Evolutionary conservation across 2,113 vertebrate species (phyloP).

Genomic region (Poecilia latipinna): DNA sequence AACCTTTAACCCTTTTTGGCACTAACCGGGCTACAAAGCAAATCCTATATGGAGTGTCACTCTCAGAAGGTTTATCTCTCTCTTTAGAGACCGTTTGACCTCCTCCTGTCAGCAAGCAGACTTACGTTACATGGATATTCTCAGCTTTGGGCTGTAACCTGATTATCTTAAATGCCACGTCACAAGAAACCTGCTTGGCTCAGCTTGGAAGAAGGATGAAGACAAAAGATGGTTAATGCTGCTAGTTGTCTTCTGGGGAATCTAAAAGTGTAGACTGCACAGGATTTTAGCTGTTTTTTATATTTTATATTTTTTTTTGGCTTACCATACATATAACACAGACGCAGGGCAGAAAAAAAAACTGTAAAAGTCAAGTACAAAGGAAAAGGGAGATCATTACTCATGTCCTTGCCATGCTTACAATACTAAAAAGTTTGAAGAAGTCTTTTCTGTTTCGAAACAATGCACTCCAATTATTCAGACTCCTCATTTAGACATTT

Average conservation of each 20-base stretch:
- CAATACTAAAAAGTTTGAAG: constrained; percentile 15
- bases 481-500: background rate
- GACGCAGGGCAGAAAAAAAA: background rate
- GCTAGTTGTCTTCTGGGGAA: background rate
- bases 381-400: constrained; percentile 24
- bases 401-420: constrained; percentile 10
- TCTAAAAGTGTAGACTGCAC: background rate
- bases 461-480: background rate
- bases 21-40: constrained; percentile 50
- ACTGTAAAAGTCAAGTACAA: background rate
- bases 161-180: constrained; percentile 26
- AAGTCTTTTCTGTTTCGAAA: background rate
- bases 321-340: background rate
- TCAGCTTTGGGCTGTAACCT: constrained; percentile 30
- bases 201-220: constrained; percentile 12
- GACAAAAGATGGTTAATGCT: constrained; percentile 1
- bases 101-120: constrained; percentile 32
- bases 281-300: background rate
- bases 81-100: constrained; percentile 47
- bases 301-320: background rate
- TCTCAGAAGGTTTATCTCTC: constrained; percentile 39
- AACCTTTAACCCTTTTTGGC: constrained; percentile 64
- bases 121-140: constrained; percentile 32
- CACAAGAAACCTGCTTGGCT: constrained; percentile 25
- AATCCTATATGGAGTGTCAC: constrained; percentile 31